A percentile compares a stretch with the other conserved stretches of the same genome.
Conservation (phyloP, 2,888 invertebrate species). For the Emmelina monodactyla region DNA sequence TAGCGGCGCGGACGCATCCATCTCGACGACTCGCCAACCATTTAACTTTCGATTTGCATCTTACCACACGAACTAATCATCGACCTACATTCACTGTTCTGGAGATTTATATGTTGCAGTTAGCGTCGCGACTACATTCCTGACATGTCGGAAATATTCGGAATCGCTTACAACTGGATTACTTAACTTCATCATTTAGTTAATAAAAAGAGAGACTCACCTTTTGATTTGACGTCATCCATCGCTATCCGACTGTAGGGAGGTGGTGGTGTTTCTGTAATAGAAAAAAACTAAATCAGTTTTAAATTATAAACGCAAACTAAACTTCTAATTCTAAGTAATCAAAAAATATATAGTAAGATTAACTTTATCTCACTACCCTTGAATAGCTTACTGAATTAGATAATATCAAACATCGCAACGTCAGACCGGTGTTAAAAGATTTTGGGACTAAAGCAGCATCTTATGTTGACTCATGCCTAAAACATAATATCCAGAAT, state of each 20-base stretch:
- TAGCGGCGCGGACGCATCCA: too few relatives aligned
- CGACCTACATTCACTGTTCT: neutral
- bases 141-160: too few relatives aligned
- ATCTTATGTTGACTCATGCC: too few relatives aligned
- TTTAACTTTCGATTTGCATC: neutral
- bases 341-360: neutral
- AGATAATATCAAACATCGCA: neutral
- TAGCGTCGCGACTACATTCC: too few relatives aligned
- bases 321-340: neutral
- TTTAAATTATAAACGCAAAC: constrained; percentile 4
- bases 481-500: too few relatives aligned
- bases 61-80: neutral
- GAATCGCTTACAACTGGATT: too few relatives aligned
- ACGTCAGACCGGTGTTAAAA: too few relatives aligned
- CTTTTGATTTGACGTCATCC: constrained; percentile 80
- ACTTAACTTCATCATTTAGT: too few relatives aligned
- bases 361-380: neutral
- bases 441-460: too few relatives aligned
- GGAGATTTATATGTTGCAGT: too few relatives aligned
- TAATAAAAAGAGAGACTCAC: too few relatives aligned
- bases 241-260: constrained; percentile 80
- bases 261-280: constrained; percentile 83
- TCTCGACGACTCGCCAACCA: neutral
- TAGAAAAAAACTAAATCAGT: constrained; percentile 2
- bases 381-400: neutral